Evolutionary conservation across 2,113 vertebrate species (phyloP), one percentile per base, ranked within the genome.

Genomic region (Columbina picui): DNA sequence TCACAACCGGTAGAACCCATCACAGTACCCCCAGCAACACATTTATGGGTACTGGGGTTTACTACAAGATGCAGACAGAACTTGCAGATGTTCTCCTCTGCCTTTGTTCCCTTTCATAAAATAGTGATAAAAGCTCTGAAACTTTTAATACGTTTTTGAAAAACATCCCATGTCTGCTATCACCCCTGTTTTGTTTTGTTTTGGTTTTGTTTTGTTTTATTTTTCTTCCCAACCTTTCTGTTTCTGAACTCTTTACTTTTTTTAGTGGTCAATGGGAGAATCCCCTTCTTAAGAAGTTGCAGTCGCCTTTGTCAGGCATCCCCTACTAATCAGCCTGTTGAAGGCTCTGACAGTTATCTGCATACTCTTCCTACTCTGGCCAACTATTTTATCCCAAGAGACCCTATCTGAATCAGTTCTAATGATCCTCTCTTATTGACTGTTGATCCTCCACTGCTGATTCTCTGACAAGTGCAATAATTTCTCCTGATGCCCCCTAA

Each of bases 391-490:
- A 55, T 76, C 84, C 60, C 84, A 41, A 9, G 84, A 52, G 59
- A 63, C 32, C 2, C 16, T 45, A 47, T 67, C 34, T 87, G 76
- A 90, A 92, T 90, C 52, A 43, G 41, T 74, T 86, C 32, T 87
- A 93, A 94, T 89, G 86, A 94, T 92, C 68, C 27, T 60, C 23
- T 82, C n/a, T 32, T 88, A 95, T 41, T 86, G 83, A 84, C 79
- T 78, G 88, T 47, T 96, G 76, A 49, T 87, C 56, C 71, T 93
- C 25, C 16, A 10, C 32, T 56, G 61, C 52, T 71, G 41, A 52
- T 75, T 90, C 65, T 68, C 57, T 87, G 77, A 84, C 92, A 92
- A 76, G 61, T 57, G 73, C 73, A 90, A 80, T 79, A 87, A 89
- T 92, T 80, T 87, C 52, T 92, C 36, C 36, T 49, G 52, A 61